A percentile compares a stretch with the other conserved stretches of the same genome.
These are phyloP conservation scores for Chloropsis hardwickii DNA, from an alignment of 2,113 vertebrate genomes.

Conservation along the genomic window DNA sequence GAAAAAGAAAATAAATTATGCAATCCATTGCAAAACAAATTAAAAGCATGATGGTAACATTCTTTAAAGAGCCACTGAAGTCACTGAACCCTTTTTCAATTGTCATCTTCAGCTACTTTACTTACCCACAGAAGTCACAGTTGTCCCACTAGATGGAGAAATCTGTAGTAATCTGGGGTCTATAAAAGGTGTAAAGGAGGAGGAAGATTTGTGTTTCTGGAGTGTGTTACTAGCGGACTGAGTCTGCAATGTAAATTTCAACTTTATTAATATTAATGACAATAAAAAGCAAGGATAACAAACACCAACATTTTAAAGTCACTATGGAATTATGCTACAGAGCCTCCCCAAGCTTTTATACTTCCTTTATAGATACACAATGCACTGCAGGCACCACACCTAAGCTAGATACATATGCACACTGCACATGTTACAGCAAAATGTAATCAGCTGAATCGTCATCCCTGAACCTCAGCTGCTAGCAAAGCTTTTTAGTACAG, in stretches of 20 bases:
- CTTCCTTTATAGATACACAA: not conserved
- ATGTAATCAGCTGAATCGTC: not conserved
- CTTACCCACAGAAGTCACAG: conserved; percentile 95
- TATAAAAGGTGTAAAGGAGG: conserved; percentile 99
- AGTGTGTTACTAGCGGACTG: conserved; percentile 97
- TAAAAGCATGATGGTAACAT: conserved; percentile 9
- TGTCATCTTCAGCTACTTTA: conserved; percentile 27
- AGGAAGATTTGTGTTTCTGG: conserved; percentile 99
- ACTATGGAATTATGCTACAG: not conserved
- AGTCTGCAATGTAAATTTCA: conserved; percentile 86
- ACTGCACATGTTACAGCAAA: not conserved
- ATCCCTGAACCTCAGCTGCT: not conserved
- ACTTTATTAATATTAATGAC: conserved; percentile 75
- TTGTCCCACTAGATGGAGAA: conserved; percentile 94
- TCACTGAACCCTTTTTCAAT: conserved; percentile 3
- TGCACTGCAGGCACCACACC: not conserved
- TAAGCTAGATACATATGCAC: not conserved
- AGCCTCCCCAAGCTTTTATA: not conserved
- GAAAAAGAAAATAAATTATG: conserved; percentile 49
- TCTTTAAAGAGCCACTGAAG: not conserved
- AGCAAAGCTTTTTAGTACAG: not conserved
- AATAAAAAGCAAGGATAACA: conserved; percentile 57
- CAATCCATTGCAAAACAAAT: conserved; percentile 33
- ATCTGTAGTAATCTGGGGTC: conserved; percentile 98
- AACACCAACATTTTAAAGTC: conserved; percentile 54